Percentiles rank a stretch among this genome's conserved stretches.
Conservation (phyloP, 2,888 invertebrate genomes). For the Achlya flavicornis region DNA sequence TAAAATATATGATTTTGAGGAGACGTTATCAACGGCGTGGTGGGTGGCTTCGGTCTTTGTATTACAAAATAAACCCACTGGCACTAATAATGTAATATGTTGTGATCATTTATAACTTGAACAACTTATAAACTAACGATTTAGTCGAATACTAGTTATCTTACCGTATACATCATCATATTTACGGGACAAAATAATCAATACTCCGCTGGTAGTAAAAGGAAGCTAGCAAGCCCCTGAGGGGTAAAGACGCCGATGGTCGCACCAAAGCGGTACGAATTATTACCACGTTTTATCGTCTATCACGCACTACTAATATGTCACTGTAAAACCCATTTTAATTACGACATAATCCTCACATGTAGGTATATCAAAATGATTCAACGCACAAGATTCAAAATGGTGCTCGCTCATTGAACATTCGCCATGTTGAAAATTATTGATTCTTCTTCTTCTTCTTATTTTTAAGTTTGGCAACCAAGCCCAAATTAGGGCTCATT, state of each 20-base stretch:
- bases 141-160: slow-evolving; percentile 24
- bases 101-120: too few relatives aligned
- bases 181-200: slow-evolving; percentile 53
- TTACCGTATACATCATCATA: slow-evolving; percentile 82
- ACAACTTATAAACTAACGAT: background rate
- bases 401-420: background rate
- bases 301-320: slow-evolving; percentile 5
- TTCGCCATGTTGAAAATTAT: background rate
- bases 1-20: background rate
- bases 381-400: slow-evolving; percentile 9
- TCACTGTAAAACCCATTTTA: slow-evolving; percentile 16
- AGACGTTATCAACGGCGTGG: background rate
- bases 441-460: background rate
- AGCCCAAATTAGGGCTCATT: too few relatives aligned
- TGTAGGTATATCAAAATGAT: background rate
- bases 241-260: slow-evolving; percentile 51
- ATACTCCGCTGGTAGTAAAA: slow-evolving; percentile 48
- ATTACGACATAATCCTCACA: slow-evolving; percentile 13
- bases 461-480: too few relatives aligned
- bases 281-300: background rate
- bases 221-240: slow-evolving; percentile 17
- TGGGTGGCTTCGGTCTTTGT: background rate
- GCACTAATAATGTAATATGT: too few relatives aligned
- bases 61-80: too few relatives aligned
- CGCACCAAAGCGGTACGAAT: background rate